Percentiles rank a stretch among this genome's conserved stretches.
Conservation (phyloP, 92 coral and sea anemone species). For the Phenganax subtilis region DNA sequence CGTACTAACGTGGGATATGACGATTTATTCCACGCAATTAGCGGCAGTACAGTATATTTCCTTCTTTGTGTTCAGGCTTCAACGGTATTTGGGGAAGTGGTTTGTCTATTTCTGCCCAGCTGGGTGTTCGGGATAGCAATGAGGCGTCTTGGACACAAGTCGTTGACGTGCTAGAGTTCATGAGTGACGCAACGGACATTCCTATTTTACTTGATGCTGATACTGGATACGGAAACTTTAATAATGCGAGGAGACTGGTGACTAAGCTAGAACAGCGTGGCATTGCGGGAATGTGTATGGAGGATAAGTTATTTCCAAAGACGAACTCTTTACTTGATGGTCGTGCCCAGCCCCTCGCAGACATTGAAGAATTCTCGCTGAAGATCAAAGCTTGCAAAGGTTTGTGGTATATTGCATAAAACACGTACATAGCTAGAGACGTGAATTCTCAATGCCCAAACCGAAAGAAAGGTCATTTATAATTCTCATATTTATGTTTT, state of each 20-base stretch:
- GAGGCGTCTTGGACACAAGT: slow-evolving; percentile 99
- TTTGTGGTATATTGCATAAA: slow-evolving; percentile 15
- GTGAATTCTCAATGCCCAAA: background rate
- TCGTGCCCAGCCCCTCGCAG: slow-evolving; percentile 95
- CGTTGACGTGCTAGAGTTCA: slow-evolving; percentile 87
- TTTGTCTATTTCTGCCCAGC: slow-evolving; percentile 88
- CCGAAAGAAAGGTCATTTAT: background rate
- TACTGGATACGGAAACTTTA: slow-evolving; percentile 97
- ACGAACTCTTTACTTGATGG: slow-evolving; percentile 94
- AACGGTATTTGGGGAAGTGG: slow-evolving; percentile 99
- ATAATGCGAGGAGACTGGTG: slow-evolving; percentile 92
- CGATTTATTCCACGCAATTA: background rate
- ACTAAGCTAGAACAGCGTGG: slow-evolving; percentile 86
- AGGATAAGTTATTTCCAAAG: slow-evolving; percentile 94
- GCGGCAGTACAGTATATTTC: background rate
- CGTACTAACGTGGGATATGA: no score
- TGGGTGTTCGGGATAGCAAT: slow-evolving; percentile 96
- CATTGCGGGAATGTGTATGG: slow-evolving; percentile 94
- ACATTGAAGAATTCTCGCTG: slow-evolving; percentile 83
- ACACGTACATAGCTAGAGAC: background rate
- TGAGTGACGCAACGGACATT: slow-evolving; percentile 93
- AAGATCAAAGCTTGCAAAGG: slow-evolving; percentile 99
- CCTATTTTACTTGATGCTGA: slow-evolving; percentile 98
- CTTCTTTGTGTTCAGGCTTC: slow-evolving; percentile 59
- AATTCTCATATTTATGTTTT: no score